Evolutionary conservation across 2,113 vertebrate species (phyloP), one percentile per base, ranked within the genome.

Genomic region (Ardeotis arabs): DNA sequence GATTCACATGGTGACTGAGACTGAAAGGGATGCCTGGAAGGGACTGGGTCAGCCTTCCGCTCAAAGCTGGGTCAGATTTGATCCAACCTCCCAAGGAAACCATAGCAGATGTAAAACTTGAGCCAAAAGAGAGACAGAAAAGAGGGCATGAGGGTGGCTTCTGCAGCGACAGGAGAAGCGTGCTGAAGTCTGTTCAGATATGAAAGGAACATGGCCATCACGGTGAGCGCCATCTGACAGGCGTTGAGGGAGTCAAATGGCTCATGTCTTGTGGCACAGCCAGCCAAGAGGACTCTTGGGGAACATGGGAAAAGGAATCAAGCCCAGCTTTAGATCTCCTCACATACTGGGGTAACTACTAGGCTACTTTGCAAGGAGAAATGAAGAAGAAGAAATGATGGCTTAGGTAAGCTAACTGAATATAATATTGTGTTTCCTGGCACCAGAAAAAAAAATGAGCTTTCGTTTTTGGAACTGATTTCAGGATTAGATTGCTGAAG

Each of bases 191-290:
- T 41, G 28, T 50, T 45, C 31, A 25, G 16, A 1, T 60, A 13
- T 2, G 27, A 23, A 21, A 73, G 39, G 59, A 53, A 18, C 9
- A 2, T 5, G 27, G 20, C 12, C 53, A 23, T 16, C 35, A 33
- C 0, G 1, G 35, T 8, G 3, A 56, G 31, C 4, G 9, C 14
- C 5, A 41, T 11, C 52, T 25, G 41, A 70, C 2, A 4, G 70
- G 24, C 45, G 24, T 0, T 2, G 78, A 39, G 44, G 49, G 39
- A 45, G 29, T 68, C 70, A 82, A 75, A 73, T 17, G 14, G 10
- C 29, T 58, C 62, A 0, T 62, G 49, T 17, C 14, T 4, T 17
- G 35, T 24, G 62, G 49, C 39, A 73, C 79, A 91, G 44, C 0
- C 7, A 64, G 58, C 35, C 82, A 39, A 28, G 67, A 73, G n/a